phyloP scores from a whole-genome alignment of 2,113 vertebrate genomes.

The Coreoperca whiteheadi region DNA sequence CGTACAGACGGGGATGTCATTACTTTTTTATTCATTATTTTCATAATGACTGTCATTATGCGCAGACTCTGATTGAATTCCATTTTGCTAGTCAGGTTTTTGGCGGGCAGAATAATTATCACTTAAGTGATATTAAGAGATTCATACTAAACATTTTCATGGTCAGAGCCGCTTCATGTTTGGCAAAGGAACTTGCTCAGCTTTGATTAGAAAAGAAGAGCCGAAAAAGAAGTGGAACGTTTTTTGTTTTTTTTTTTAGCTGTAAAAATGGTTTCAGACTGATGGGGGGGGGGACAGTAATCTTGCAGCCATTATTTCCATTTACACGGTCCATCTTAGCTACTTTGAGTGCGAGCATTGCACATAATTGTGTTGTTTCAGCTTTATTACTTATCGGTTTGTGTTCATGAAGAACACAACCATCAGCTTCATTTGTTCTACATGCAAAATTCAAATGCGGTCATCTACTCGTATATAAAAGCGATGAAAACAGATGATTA shows the following conservation, averaged over 20 bases:
- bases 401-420: not conserved
- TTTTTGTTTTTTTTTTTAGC: conserved; percentile 32
- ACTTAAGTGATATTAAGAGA: conserved; percentile 98
- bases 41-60: conserved; percentile 99
- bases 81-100: conserved; percentile 96
- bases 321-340: not conserved
- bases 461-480: conserved; percentile 4
- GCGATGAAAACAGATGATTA: conserved; percentile 24
- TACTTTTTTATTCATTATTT: conserved; percentile 82
- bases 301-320: not conserved
- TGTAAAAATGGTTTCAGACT: conserved; percentile 12
- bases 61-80: conserved; percentile 94
- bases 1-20: conserved; percentile 96
- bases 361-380: not conserved
- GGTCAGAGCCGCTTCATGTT: conserved; percentile 88
- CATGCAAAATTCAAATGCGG: conserved; percentile 28
- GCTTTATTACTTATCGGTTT: not conserved
- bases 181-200: conserved; percentile 88
- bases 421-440: not conserved
- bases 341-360: not conserved
- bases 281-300: conserved; percentile 21
- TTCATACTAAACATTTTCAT: conserved; percentile 93
- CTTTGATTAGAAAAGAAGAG: conserved; percentile 88
- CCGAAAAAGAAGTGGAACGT: conserved; percentile 74
- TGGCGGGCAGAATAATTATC: conserved; percentile 96